These are phyloP conservation scores for Caenorhabditis doughertyi DNA, from an alignment of 2,888 invertebrate species.

Conservation along the genomic window DNA sequence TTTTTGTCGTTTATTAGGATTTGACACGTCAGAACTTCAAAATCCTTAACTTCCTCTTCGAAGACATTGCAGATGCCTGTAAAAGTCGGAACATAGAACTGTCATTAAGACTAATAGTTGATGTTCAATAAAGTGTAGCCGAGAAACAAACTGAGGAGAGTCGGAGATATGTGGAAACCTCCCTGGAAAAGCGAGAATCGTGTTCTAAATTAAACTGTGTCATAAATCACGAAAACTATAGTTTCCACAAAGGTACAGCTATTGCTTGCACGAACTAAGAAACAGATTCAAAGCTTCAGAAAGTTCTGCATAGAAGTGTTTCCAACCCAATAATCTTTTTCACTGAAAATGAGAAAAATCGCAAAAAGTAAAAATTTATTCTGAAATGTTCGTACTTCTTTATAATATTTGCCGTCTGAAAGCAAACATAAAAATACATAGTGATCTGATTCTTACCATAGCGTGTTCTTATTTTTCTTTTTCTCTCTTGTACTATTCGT, in stretches of 20 bases:
- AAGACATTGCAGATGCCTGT: not conserved
- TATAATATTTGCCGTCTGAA: constrained; percentile 49
- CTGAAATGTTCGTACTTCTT: constrained; percentile 11
- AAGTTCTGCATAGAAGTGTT: too few species aligned
- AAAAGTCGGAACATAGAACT: too few species aligned
- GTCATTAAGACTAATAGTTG: too few species aligned
- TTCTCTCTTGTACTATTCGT: not conserved
- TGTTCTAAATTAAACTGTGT: not conserved
- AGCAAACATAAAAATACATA: constrained; percentile 48
- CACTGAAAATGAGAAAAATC: not conserved
- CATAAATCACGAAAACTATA: not conserved
- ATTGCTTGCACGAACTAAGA: too few species aligned
- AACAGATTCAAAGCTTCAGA: too few species aligned
- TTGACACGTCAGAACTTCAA: constrained; percentile 2
- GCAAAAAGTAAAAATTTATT: not conserved
- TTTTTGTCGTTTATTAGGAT: constrained; percentile 7
- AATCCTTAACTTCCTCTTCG: not conserved
- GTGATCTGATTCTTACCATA: constrained; percentile 22
- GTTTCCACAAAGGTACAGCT: too few species aligned
- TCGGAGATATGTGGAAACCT: too few species aligned
- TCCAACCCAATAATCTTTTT: too few species aligned
- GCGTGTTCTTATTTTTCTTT: constrained; percentile 12
- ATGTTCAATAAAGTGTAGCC: too few species aligned
- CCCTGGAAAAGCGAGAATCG: constrained; percentile 4
- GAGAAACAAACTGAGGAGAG: too few species aligned